phyloP scores from a whole-genome alignment of 1,140 invertebrate species.

The Thaumatotibia leucotreta region DNA sequence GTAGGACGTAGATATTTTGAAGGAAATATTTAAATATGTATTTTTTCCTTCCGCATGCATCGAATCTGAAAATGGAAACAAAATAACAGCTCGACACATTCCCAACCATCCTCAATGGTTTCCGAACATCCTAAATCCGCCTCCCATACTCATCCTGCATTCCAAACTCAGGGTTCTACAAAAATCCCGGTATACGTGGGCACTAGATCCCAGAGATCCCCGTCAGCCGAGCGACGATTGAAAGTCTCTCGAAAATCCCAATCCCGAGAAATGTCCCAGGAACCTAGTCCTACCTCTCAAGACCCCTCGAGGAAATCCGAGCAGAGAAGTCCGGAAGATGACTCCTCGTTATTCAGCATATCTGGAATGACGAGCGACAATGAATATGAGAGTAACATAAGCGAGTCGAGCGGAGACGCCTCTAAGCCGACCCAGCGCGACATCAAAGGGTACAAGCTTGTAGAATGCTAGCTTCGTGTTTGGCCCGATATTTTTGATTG shows the following conservation, averaged over 20 bases:
- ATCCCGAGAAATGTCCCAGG: conserved; percentile 60
- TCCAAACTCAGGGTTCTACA: conserved; percentile 67
- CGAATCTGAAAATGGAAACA: conserved; percentile 54
- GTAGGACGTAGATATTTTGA: background rate
- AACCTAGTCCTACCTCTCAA: conserved; percentile 65
- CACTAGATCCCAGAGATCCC: conserved; percentile 53
- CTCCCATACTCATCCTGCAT: conserved; percentile 70
- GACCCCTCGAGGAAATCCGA: conserved; percentile 64
- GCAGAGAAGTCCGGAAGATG: conserved; percentile 74
- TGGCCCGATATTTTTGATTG: conserved; percentile 55
- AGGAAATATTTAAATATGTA: conserved; percentile 30
- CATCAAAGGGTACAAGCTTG: conserved; percentile 66
- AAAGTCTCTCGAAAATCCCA: conserved; percentile 51
- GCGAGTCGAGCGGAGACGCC: conserved; percentile 70
- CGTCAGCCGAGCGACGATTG: conserved; percentile 51
- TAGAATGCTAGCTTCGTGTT: conserved; percentile 62
- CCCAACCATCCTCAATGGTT: conserved; percentile 73
- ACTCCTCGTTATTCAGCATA: conserved; percentile 76
- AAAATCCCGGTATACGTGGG: conserved; percentile 72
- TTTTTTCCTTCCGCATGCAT: conserved; percentile 68
- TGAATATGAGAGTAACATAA: conserved; percentile 73
- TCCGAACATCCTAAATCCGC: conserved; percentile 65
- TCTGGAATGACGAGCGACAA: conserved; percentile 76
- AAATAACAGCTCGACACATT: conserved; percentile 70
- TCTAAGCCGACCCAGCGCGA: conserved; percentile 71